Evolutionary conservation across 2,888 invertebrate genomes (phyloP).

Genomic region (Spodoptera picta): DNA sequence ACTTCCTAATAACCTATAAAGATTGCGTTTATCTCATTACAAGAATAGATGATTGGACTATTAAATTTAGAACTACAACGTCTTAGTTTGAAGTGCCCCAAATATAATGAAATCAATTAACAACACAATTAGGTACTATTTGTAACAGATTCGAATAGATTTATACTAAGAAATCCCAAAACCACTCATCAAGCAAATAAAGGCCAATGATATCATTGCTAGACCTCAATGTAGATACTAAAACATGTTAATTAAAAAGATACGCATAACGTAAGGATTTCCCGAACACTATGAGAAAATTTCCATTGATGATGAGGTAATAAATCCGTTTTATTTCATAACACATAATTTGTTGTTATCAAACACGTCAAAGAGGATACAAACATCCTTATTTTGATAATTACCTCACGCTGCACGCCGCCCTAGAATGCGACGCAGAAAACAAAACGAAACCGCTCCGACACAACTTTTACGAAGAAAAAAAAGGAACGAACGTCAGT

Average conservation of each 20-base stretch:
- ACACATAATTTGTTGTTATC: constrained; percentile 4
- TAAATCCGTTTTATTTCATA: constrained; percentile 1
- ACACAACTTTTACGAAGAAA: constrained; percentile 36
- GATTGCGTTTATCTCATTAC: constrained; percentile 4
- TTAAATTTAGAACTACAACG: neutral
- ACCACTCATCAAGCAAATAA: constrained; percentile 4
- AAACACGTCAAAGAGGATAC: constrained; percentile 17
- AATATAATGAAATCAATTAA: neutral
- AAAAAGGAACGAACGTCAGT: constrained; percentile 33
- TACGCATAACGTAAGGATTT: constrained; percentile 8
- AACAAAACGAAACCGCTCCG: constrained; percentile 16
- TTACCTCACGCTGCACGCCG: constrained; percentile 4
- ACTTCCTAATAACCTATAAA: constrained; percentile 11
- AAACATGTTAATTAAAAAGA: constrained; percentile 3
- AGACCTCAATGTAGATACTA: neutral
- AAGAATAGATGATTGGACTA: neutral
- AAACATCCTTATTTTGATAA: constrained; percentile 20
- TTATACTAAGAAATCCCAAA: neutral
- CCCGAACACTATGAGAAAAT: neutral
- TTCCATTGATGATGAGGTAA: constrained; percentile 1
- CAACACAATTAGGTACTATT: no score
- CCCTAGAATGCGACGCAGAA: constrained; percentile 12
- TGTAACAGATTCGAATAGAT: neutral
- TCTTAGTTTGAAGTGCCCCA: neutral
- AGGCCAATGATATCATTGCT: constrained; percentile 1